Conservation (phyloP, 2,797 vertebrate species). For the Vultur gryphus region DNA sequence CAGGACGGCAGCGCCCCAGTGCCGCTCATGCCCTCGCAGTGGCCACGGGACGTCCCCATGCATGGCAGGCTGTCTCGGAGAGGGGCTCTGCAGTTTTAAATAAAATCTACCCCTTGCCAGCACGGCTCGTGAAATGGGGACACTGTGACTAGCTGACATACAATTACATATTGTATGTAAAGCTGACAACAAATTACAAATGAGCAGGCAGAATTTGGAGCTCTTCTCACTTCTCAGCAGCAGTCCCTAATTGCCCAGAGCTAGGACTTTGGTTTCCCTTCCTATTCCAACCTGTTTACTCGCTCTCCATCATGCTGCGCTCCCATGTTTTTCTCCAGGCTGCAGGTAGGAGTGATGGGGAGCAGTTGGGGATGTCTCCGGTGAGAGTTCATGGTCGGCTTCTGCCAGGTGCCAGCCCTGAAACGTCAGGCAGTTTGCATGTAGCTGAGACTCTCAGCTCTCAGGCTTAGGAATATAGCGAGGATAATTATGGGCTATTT, state of each 20-base stretch:
- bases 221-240: background rate
- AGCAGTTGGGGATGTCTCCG: background rate
- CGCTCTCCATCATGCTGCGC: background rate
- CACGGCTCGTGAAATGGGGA: background rate
- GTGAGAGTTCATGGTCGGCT: background rate
- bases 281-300: background rate
- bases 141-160: background rate
- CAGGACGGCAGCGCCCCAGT: background rate
- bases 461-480: background rate
- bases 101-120: background rate
- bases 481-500: background rate
- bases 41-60: accelerated
- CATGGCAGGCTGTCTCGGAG: background rate
- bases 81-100: background rate
- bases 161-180: background rate
- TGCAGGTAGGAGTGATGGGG: background rate
- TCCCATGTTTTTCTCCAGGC: background rate
- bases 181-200: background rate
- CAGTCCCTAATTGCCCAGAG: background rate
- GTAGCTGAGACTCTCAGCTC: background rate
- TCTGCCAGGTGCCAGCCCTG: background rate
- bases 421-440: background rate
- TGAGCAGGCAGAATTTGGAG: background rate
- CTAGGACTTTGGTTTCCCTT: background rate
- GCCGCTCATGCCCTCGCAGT: no score